phyloP scores from a whole-genome alignment of 2,888 invertebrate species.

The Anoplius nigerrimus region DNA sequence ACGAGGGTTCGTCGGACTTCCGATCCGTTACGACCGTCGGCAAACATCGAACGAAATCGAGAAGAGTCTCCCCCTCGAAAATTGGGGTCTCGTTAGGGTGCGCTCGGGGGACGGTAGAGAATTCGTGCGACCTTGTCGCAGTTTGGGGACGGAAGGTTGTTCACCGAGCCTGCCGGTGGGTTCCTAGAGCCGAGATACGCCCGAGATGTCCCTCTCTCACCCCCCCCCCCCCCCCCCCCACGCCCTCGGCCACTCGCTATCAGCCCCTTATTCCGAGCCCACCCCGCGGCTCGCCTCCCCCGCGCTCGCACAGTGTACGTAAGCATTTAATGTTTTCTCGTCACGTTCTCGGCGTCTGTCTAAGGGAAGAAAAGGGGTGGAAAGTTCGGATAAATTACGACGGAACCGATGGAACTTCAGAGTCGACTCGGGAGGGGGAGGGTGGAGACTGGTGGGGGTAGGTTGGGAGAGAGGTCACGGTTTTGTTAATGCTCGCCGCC shows the following conservation, averaged over 20 bases:
- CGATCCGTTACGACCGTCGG: too few relatives aligned
- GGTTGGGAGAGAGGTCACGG: slow-evolving; percentile 33
- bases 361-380: slow-evolving; percentile 40
- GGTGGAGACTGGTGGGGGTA: too few relatives aligned
- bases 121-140: slow-evolving; percentile 40
- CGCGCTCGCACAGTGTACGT: slow-evolving; percentile 37
- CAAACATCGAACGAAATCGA: too few relatives aligned
- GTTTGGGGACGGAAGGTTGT: slow-evolving; percentile 48
- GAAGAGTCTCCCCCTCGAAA: slow-evolving; percentile 3
- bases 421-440: slow-evolving; percentile 23
- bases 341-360: slow-evolving; percentile 57
- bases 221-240: too few relatives aligned
- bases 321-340: slow-evolving; percentile 51
- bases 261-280: not conserved
- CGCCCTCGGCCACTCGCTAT: not conserved
- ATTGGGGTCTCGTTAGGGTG: slow-evolving; percentile 33
- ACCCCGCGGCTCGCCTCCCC: slow-evolving; percentile 30
- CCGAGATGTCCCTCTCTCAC: too few relatives aligned
- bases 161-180: slow-evolving; percentile 27
- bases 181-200: too few relatives aligned
- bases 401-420: slow-evolving; percentile 33
- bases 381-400: slow-evolving; percentile 54
- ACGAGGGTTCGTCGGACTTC: too few relatives aligned
- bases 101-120: slow-evolving; percentile 13
- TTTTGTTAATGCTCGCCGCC: not conserved